A percentile compares a stretch with the other conserved stretches of the same genome.
phyloP scores from a whole-genome alignment of 2,888 invertebrate genomes.

The Geophilus truncorum region DNA sequence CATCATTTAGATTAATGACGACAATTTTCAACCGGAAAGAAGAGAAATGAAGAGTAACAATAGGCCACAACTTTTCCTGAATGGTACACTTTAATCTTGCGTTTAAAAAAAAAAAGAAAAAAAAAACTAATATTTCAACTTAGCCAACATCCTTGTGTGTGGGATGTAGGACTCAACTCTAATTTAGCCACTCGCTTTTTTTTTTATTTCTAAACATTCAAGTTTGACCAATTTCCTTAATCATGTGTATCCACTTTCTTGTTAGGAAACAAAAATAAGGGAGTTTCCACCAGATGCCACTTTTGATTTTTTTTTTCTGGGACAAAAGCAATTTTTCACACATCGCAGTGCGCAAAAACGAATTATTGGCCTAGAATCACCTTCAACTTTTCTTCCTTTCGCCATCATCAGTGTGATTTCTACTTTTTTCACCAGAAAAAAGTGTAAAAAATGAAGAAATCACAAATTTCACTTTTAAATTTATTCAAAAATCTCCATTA shows the following conservation, averaged over 20 bases:
- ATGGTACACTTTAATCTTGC: neutral
- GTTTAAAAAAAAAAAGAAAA: neutral
- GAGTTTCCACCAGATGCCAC: slow-evolving; percentile 15
- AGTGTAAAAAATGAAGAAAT: no score
- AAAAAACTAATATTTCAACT: neutral
- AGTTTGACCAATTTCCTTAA: slow-evolving; percentile 18
- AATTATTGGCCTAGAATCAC: neutral
- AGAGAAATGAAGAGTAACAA: neutral
- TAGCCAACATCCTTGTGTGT: neutral
- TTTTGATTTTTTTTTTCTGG: neutral
- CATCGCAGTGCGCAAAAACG: neutral
- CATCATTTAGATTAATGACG: neutral
- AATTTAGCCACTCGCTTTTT: neutral
- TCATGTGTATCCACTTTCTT: slow-evolving; percentile 1
- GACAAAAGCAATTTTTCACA: neutral
- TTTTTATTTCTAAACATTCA: neutral
- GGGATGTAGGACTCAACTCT: neutral
- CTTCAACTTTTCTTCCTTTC: no score
- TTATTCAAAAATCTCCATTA: no score
- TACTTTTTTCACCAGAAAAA: neutral
- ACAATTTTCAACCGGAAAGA: slow-evolving; percentile 13
- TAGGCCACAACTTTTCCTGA: slow-evolving; percentile 14
- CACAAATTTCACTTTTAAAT: no score
- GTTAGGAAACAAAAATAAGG: slow-evolving; percentile 4
- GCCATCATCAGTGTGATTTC: neutral